Evolutionary conservation across 2,888 invertebrate species (phyloP), one percentile per base, ranked within the genome.

Genomic region (Plusia festucae): DNA sequence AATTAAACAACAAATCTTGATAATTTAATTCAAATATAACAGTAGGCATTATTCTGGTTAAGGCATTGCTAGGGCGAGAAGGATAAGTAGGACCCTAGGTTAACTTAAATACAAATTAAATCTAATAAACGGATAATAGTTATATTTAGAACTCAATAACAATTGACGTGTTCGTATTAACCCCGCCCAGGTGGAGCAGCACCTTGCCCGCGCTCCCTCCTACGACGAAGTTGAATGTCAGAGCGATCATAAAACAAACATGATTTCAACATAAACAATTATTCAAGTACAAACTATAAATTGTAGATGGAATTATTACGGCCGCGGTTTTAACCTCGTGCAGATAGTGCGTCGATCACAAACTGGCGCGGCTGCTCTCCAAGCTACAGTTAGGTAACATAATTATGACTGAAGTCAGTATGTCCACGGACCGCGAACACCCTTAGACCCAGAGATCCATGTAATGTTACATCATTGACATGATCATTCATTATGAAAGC

Each of bases 221-320:
- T 16, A 18, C 20, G 61, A 15, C n/a, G 9, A 34, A 30, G 51
- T 34, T 60, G 60, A 61, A 73, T 76, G 76, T 60, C 66, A 65
- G 51, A 1, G 24, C 53, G 52, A 52, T 65, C 65, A 54, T 77
- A 73, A 68, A 68, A 54, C 53, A 68, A 34, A 34, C 57, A 46
- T 62, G 59, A 70, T 65, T 70, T 65, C 53, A 56, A 70, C 66
- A 60, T 49, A 63, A 71, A 72, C 73, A 71, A 73, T 60, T 71
- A 71, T 54, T 56, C 60, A 22, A 66, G 56, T 32, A 63, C 57
- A 71, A 53, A 76, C 57, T 60, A 22, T 62, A 60, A 66, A 76
- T 34, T 34, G 32, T 60, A 70, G 53, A 22, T 51, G 40, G 18
- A 30, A 73, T 71, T 57, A 70, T 60, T 76, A 63, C 61, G 62